Base-by-base conservation (phyloP, 2,113 vertebrate genomes). In the Australoheros scitulus region DNA sequence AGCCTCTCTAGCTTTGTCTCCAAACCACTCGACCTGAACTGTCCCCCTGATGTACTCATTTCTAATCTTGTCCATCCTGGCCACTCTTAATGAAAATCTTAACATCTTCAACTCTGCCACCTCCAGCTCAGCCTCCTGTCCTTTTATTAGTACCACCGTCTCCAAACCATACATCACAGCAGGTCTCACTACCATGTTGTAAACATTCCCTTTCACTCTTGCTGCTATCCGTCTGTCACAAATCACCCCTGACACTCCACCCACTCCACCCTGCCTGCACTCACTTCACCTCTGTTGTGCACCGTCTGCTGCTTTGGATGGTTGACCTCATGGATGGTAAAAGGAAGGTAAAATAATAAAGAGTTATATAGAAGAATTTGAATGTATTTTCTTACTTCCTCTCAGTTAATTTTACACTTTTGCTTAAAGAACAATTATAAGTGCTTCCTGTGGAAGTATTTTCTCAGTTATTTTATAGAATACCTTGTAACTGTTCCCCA, bases 201-300 rank as follows among this genome's bases (percentile, higher is more conserved):
- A 68, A 68, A 68, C 38, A 3, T 47, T 26, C 22, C 38, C 64
- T 18, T 47, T 47, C 22, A 26, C 2, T 65, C 22, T 17, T 38
- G 1, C 22, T 26, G 38, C 38, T 26, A 0, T 65, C n/a, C 63
- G 22, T 43, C 38, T 43, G 63, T 43, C 63, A 65, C 38, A 65
- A 65, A 65, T 43, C 63, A 38, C 8, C 63, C 63, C 38, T 6
- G 41, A 65, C 63, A 41, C 13, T 64, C 1, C 1, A 64, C 61
- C 36, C 11, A 41, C 13, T 64, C 2, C 1, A 64, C 61, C 36
- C 11, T 24, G 34, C 0, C 61, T 22, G 11, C 61, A 41, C 61
- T 3, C 36, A 13, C 11, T 64, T 64, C 6, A 0, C 6, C 61
- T 41, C 7, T 41, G 15, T 50, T 17, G 47, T 50, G 15, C 47